Percentiles rank a stretch among this genome's conserved stretches.
Evolutionary conservation across 2,113 vertebrate genomes (phyloP).

Genomic region (Ptychochromis oligacanthus): DNA sequence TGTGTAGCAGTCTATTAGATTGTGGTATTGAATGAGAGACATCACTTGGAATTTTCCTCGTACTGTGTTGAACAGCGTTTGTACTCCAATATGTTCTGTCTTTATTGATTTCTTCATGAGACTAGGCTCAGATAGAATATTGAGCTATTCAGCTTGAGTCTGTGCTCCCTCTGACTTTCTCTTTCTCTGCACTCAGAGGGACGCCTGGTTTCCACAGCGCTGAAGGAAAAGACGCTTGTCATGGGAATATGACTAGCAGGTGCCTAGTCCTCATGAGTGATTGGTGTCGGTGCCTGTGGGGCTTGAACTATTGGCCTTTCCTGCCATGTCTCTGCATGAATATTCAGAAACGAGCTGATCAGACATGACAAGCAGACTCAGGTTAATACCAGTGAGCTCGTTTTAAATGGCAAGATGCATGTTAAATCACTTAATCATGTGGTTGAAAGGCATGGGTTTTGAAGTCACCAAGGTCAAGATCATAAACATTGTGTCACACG

Average conservation of each 20-base stretch:
- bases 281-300: constrained; percentile 12
- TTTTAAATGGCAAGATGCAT: background rate
- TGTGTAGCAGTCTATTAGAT: background rate
- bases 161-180: constrained; percentile 21
- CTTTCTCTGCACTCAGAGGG: constrained; percentile 21
- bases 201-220: constrained; percentile 16
- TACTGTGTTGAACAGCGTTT: constrained; percentile 3
- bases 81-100: constrained; percentile 40
- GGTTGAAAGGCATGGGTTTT: background rate
- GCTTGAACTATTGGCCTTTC: constrained; percentile 48
- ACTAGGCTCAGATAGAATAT: constrained; percentile 48
- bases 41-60: constrained; percentile 11
- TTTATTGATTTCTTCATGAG: constrained; percentile 50
- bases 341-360: background rate
- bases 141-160: constrained; percentile 31
- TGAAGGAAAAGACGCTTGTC: constrained; percentile 44
- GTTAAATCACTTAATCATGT: background rate
- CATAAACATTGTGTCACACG: background rate
- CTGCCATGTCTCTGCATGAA: constrained; percentile 16
- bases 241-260: constrained; percentile 52
- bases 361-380: background rate
- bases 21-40: constrained; percentile 3
- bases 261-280: constrained; percentile 26
- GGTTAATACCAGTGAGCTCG: constrained; percentile 13
- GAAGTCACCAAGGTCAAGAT: background rate